Evolutionary conservation across 1,140 invertebrate genomes (phyloP).

Genomic region (Tetragonula clypearis): DNA sequence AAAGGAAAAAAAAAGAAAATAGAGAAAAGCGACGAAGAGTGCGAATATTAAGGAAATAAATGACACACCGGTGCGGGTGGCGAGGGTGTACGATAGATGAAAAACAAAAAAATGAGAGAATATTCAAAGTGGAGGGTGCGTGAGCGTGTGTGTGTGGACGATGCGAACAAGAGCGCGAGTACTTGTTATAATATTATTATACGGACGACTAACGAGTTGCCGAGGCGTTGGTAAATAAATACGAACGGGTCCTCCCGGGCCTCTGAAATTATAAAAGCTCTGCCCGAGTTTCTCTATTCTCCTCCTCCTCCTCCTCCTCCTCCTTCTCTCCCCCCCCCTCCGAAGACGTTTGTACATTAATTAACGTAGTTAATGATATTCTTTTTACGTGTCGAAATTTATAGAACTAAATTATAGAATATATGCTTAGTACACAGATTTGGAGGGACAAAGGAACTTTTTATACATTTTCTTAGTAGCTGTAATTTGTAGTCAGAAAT

Average conservation of each 20-base stretch:
- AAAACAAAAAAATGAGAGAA: conserved; percentile 7
- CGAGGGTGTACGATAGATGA: conserved; percentile 30
- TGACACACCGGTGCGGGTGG: conserved; percentile 11
- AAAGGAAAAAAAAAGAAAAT: background rate
- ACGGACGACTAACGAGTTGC: conserved; percentile 65
- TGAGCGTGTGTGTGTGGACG: conserved; percentile 52
- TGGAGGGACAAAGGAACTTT: background rate
- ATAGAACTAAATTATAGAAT: background rate
- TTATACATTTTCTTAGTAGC: too few relatives aligned
- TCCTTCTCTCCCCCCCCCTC: too few relatives aligned
- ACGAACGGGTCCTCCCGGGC: conserved; percentile 43
- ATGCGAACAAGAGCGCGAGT: conserved; percentile 61
- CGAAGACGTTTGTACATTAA: background rate
- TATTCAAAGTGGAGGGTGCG: conserved; percentile 32
- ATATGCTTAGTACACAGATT: background rate
- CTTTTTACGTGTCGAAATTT: background rate
- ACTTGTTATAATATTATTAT: conserved; percentile 77
- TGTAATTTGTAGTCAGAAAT: too few relatives aligned
- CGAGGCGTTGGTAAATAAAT: conserved; percentile 73
- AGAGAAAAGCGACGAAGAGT: background rate
- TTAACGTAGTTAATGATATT: background rate
- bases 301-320: too few relatives aligned
- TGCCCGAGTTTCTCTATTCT: background rate
- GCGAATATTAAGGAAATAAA: conserved; percentile 36
- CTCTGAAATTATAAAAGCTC: conserved; percentile 41